A percentile compares a stretch with the other conserved stretches of the same genome.
phyloP scores from a whole-genome alignment of 2,113 vertebrate species.

The Esox niger region DNA sequence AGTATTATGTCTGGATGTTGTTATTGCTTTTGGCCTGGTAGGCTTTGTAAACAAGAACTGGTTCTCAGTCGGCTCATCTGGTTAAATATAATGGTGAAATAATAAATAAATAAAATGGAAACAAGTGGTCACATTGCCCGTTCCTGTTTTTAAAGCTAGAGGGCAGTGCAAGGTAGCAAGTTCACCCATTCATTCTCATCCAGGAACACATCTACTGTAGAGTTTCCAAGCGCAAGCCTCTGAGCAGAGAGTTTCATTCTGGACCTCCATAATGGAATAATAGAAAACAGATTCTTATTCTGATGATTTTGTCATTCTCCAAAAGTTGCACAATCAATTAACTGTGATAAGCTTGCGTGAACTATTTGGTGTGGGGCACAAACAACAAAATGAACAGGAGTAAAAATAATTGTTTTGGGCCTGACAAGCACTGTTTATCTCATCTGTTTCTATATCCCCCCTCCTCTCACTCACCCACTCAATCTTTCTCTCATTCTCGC shows the following conservation, averaged over 20 bases:
- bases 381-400: constrained; percentile 3
- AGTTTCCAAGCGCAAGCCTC: background rate
- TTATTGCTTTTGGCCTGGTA: no score
- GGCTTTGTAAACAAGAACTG: background rate
- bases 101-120: no score
- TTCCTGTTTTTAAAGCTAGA: constrained; percentile 31
- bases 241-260: background rate
- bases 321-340: background rate
- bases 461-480: constrained; percentile 3
- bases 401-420: background rate
- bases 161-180: constrained; percentile 39
- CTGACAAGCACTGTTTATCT: background rate
- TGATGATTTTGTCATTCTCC: background rate
- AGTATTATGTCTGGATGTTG: no score
- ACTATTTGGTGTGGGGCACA: constrained; percentile 10
- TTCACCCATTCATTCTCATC: background rate
- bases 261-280: constrained; percentile 3
- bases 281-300: constrained; percentile 7
- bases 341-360: constrained; percentile 2
- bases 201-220: background rate
- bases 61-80: no score
- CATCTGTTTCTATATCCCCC: background rate
- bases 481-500: no score
- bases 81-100: no score
- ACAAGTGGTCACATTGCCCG: background rate